phyloP scores from a whole-genome alignment of 2,797 vertebrate genomes.

The Catamblyrhynchus diadema region DNA sequence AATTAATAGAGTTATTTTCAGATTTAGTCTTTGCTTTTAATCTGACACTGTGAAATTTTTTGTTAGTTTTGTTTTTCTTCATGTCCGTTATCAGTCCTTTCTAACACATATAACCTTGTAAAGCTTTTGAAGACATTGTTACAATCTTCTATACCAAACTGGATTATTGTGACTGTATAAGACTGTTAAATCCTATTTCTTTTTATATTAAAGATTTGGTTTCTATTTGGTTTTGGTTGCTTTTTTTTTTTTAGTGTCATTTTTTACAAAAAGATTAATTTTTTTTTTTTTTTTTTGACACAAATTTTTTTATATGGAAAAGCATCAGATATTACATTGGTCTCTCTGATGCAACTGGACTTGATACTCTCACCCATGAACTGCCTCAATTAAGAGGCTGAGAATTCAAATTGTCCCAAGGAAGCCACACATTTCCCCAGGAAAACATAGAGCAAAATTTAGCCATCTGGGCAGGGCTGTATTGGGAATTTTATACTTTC shows the following conservation, averaged over 20 bases:
- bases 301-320: background rate
- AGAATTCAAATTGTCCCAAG: background rate
- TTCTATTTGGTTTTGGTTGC: background rate
- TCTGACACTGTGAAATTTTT: background rate
- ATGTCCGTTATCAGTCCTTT: accelerated
- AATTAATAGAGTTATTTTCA: slow-evolving; percentile 5
- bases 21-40: background rate
- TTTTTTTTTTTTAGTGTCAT: background rate
- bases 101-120: background rate
- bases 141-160: background rate
- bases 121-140: background rate
- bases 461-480: background rate
- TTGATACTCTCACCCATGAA: background rate
- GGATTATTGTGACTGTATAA: background rate
- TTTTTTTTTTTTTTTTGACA: background rate
- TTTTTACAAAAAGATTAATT: background rate
- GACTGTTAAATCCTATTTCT: background rate
- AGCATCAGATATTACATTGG: background rate
- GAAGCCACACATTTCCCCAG: background rate
- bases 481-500: background rate
- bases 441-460: background rate
- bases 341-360: background rate
- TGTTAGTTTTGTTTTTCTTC: background rate
- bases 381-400: background rate
- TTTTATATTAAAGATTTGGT: background rate